phyloP scores from a whole-genome alignment of 2,113 vertebrate species.

The Stomatorhinus ivindoensis region DNA sequence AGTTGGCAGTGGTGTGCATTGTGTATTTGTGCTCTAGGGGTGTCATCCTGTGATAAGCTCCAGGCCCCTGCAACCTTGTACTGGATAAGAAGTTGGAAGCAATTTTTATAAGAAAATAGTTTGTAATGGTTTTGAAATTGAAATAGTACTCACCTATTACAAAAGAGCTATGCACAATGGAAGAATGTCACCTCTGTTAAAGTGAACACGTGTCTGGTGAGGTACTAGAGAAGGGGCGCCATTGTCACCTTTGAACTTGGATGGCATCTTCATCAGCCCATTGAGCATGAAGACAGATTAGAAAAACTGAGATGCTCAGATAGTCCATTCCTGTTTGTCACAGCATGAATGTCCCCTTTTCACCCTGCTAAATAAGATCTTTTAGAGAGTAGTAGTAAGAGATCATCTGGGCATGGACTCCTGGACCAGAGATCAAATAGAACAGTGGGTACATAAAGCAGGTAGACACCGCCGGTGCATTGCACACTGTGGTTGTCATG shows the following conservation, averaged over 20 bases:
- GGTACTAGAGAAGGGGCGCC: not conserved
- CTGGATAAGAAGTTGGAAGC: not conserved
- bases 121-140: not conserved
- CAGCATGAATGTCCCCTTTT: not conserved
- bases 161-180: not conserved
- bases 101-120: not conserved
- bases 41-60: not conserved
- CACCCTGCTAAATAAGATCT: not conserved
- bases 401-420: not conserved
- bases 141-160: not conserved
- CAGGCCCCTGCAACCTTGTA: not conserved
- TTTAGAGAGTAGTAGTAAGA: not conserved
- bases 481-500: not conserved
- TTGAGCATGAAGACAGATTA: slow-evolving; percentile 47
- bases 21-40: not conserved
- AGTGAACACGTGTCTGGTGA: not conserved
- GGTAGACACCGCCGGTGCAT: not conserved
- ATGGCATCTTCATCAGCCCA: slow-evolving; percentile 63
- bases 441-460: not conserved
- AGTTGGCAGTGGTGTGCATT: not conserved
- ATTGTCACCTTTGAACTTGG: slow-evolving; percentile 20
- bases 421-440: not conserved
- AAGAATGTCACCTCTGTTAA: not conserved
- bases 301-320: not conserved
- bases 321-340: not conserved